phyloP scores from a whole-genome alignment of 35 echinoderm and acorn worm genomes.

The Apostichopus parvimensis region DNA sequence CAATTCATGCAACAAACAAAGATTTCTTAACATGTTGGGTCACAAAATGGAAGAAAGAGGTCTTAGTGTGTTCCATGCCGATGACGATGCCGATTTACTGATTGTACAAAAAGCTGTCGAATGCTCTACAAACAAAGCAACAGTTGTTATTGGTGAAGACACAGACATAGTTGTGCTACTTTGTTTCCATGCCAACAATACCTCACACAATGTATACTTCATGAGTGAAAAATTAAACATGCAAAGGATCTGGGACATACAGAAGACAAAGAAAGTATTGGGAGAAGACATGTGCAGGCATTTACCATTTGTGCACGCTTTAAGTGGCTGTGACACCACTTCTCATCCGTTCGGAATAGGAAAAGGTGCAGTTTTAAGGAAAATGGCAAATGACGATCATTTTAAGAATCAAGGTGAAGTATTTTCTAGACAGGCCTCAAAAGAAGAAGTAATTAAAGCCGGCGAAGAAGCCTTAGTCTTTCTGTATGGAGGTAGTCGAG shows the following conservation, averaged over 20 bases:
- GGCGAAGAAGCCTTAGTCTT: conserved; percentile 14
- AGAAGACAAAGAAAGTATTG: too few species aligned
- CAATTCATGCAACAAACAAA: neutral
- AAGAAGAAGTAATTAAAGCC: neutral
- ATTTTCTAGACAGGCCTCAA: neutral
- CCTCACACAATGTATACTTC: neutral
- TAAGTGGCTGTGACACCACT: conserved; percentile 55
- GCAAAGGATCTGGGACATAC: conserved; percentile 29
- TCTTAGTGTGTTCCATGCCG: neutral
- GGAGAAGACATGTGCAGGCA: conserved; percentile 15
- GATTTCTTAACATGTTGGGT: conserved; percentile 38
- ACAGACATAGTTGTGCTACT: conserved; percentile 49
- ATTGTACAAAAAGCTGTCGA: neutral
- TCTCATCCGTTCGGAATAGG: conserved; percentile 7
- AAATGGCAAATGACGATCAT: too few species aligned
- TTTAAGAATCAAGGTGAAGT: neutral
- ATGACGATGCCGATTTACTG: neutral
- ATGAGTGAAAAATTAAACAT: conserved; percentile 6
- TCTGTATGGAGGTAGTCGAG: conserved; percentile 22
- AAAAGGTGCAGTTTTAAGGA: too few species aligned
- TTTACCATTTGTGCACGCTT: conserved; percentile 44
- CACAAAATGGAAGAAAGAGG: conserved; percentile 6
- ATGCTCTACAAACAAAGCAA: neutral
- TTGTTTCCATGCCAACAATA: conserved; percentile 18
- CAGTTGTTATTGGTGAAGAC: conserved; percentile 35